A percentile compares a stretch with the other conserved stretches of the same genome.
phyloP scores from a whole-genome alignment of 1,140 invertebrate species.

The Batillaria attramentaria region DNA sequence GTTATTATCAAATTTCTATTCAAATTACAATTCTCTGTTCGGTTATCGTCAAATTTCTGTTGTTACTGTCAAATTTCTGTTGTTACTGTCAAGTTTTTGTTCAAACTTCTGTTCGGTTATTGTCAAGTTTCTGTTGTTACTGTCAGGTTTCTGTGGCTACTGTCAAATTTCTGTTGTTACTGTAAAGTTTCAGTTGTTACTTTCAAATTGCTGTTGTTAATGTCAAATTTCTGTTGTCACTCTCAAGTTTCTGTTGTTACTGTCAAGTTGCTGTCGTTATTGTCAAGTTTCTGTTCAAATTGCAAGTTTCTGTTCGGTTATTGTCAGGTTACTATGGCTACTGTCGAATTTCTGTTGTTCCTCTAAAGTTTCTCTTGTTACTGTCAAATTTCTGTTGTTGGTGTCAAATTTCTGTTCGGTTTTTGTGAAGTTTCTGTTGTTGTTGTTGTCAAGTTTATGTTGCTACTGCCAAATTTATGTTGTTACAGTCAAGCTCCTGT shows the following conservation, averaged over 20 bases:
- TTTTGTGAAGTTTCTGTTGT: slow-evolving; percentile 1
- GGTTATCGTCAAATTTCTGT: background rate
- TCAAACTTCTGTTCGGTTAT: background rate
- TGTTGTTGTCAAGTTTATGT: too few species aligned
- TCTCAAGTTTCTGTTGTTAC: background rate
- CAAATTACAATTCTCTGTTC: background rate
- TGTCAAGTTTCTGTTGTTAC: background rate
- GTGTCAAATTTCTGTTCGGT: too few species aligned
- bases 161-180: background rate
- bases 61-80: too few species aligned
- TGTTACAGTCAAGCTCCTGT: background rate
- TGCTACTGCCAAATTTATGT: background rate
- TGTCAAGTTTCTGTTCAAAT: background rate
- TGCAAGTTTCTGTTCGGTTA: too few species aligned
- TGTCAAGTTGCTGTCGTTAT: background rate
- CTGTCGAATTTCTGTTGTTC: background rate
- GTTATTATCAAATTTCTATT: background rate
- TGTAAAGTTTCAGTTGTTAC: too few species aligned
- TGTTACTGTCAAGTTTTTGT: too few species aligned
- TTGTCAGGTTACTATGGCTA: too few species aligned
- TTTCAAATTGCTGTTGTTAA: too few species aligned
- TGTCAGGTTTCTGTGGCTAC: background rate
- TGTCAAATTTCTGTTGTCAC: background rate
- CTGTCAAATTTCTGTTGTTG: background rate
- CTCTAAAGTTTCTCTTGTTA: background rate